These are phyloP conservation scores for Luscinia megarhynchos DNA, from an alignment of 2,797 vertebrate species.

Conservation along the genomic window DNA sequence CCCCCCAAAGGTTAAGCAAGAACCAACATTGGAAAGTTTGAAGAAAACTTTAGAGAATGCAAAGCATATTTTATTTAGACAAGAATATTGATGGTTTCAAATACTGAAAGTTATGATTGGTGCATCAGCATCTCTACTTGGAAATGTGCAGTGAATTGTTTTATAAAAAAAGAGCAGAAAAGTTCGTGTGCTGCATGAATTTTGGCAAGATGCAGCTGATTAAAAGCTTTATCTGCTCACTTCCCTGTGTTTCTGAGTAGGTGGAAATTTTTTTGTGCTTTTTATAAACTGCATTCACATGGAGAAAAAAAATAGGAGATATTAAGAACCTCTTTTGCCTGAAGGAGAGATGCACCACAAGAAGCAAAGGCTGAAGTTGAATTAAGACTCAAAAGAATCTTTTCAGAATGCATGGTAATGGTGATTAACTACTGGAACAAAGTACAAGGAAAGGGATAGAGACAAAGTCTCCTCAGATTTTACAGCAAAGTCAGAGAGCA, in stretches of 20 bases:
- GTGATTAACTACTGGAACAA: constrained; percentile 22
- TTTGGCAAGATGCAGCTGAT: neutral
- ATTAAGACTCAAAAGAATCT: constrained; percentile 40
- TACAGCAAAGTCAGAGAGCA: constrained; percentile 15
- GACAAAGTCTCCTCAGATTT: constrained; percentile 45
- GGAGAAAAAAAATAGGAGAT: neutral
- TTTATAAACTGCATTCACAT: neutral
- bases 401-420: constrained; percentile 42
- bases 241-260: neutral
- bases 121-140: neutral
- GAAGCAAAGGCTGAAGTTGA: constrained; percentile 14
- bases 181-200: neutral
- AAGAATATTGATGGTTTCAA: neutral
- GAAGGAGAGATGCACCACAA: neutral
- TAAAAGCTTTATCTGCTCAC: neutral
- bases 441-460: constrained; percentile 28
- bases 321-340: constrained; percentile 5
- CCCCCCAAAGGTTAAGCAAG: neutral
- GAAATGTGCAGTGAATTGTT: neutral
- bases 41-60: neutral
- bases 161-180: neutral
- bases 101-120: neutral
- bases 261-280: neutral
- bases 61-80: neutral
- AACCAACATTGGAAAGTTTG: neutral